Evolutionary conservation across 2,113 vertebrate species (phyloP), one percentile per base, ranked within the genome.

Genomic region (Raja brachyura): DNA sequence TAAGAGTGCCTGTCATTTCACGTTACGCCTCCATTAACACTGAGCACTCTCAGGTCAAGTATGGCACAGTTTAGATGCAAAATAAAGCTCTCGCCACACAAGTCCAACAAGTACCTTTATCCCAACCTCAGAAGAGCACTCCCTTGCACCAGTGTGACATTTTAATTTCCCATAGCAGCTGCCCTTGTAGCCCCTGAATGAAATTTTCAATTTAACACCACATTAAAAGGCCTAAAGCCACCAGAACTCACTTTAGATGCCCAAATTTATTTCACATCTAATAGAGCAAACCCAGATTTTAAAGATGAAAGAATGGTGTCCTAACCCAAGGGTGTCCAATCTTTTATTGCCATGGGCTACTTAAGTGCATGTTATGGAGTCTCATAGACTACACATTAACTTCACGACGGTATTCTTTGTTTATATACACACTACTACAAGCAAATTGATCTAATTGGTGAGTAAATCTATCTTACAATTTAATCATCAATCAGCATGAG

Each of bases 131-230:
- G 83, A 86, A 63, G 56, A 61, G 56, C 54, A n/a, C 56, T 86
- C 54, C 81, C 81, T 61, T 86, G 28, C 83, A 63, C 83, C 59
- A 86, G 83, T 61, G 56, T 86, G 56, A 86, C 83, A 86, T 63
- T 86, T 86, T 86, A n/a, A 86, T 86, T 86, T 86, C 56, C 83
- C 83, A 86, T n/a, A 63, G 59, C 83, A 86, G 83, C 56, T 86
- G 83, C 83, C 83, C 83, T 86, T 86, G 56, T 86, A 63, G 83
- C 56, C 28, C 63, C 83, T 86, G 83, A 86, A 61, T 86, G 56
- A 86, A 28, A 63, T 63, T 86, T 31, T 86, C 83, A 86, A 63
- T 86, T 61, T 86, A 86, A 63, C 83, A 86, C 56, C 83, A 86
- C 4, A 86, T 63, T 86, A 86, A 86, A 86, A 59, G 56, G n/a